phyloP scores from a whole-genome alignment of 2,113 vertebrate genomes.

The Phrynosoma platyrhinos region DNA sequence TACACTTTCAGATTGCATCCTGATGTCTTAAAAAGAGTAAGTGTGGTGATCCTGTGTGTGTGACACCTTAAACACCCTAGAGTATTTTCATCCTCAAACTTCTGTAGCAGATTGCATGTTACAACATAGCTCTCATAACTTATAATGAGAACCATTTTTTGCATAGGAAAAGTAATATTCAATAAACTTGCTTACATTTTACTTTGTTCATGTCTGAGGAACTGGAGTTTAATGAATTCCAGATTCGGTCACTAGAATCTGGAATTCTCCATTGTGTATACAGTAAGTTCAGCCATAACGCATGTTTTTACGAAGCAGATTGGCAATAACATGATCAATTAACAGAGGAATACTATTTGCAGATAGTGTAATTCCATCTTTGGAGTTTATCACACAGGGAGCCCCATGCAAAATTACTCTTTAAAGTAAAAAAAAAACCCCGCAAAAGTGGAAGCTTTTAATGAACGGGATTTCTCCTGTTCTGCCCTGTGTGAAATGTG shows the following conservation, averaged over 20 bases:
- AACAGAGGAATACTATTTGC: no score
- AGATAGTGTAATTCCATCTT: no score
- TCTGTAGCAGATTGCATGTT: conserved; percentile 18
- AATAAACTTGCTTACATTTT: neutral
- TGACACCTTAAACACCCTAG: neutral
- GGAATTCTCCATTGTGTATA: neutral
- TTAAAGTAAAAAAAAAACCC: no score
- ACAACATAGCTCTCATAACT: neutral
- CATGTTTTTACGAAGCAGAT: no score
- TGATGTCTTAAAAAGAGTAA: conserved; percentile 48
- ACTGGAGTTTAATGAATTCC: neutral
- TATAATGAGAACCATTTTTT: conserved; percentile 10
- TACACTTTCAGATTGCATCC: conserved; percentile 61
- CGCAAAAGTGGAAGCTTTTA: no score
- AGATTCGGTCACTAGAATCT: neutral
- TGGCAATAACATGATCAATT: no score
- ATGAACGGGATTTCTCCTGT: no score
- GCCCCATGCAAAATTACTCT: no score
- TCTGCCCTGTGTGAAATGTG: no score
- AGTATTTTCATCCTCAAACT: accelerated
- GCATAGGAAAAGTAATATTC: neutral
- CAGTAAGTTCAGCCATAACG: no score
- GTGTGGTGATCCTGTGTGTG: conserved; percentile 28
- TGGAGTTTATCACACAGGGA: no score
- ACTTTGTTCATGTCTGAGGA: neutral